Conservation (phyloP, 2,113 vertebrate species). For the Turnix velox region DNA sequence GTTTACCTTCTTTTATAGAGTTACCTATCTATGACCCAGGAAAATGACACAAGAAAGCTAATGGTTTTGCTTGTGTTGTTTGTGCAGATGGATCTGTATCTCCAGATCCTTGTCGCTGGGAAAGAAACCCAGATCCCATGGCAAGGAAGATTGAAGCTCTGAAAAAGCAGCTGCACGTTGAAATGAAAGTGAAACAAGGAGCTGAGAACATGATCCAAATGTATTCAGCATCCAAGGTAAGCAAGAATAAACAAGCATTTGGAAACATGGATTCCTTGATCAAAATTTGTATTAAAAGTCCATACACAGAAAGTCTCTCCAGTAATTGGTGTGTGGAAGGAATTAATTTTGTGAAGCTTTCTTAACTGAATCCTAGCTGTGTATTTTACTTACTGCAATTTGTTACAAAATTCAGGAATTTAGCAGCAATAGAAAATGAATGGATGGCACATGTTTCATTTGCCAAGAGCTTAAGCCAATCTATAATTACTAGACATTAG, state of each 20-base stretch:
- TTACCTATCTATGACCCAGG: background rate
- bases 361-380: background rate
- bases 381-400: background rate
- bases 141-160: slow-evolving; percentile 79
- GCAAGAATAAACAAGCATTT: background rate
- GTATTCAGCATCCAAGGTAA: slow-evolving; percentile 85
- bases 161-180: slow-evolving; percentile 89
- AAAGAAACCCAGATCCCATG: slow-evolving; percentile 74
- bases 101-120: slow-evolving; percentile 73
- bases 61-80: background rate
- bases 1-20: background rate
- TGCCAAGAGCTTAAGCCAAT: background rate
- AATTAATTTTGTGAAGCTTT: background rate
- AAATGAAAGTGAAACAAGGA: slow-evolving; percentile 94
- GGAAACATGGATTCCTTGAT: background rate
- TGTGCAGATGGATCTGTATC: slow-evolving; percentile 57
- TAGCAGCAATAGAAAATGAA: background rate
- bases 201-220: slow-evolving; percentile 94
- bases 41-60: background rate
- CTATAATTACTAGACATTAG: background rate
- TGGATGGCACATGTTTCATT: background rate
- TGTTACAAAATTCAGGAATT: background rate
- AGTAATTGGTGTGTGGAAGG: background rate
- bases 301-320: background rate
- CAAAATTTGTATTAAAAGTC: background rate